Evolutionary conservation across 2,113 vertebrate genomes (phyloP).

Genomic region (Chlorodrepanis virens): DNA sequence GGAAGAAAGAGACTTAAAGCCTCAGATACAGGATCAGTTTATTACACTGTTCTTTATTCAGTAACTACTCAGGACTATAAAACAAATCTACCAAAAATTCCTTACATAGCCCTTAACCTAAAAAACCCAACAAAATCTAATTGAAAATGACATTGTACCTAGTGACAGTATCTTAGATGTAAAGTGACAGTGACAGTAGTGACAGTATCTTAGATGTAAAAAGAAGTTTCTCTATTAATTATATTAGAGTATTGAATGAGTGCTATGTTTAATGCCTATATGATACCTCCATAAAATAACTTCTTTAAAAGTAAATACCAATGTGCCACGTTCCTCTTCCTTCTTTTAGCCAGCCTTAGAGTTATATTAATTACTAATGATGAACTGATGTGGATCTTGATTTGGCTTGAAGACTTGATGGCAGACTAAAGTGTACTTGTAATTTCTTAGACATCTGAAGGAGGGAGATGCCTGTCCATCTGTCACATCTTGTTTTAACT

Average conservation of each 20-base stretch:
- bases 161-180: neutral
- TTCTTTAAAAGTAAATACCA: neutral
- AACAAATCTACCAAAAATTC: neutral
- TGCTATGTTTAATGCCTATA: neutral
- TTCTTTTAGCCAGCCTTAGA: neutral
- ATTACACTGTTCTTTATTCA: neutral
- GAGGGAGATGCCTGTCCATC: neutral
- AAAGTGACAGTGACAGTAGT: neutral
- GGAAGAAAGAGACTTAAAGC: neutral
- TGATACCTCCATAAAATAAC: neutral
- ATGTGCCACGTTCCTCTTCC: neutral
- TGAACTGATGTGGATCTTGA: neutral
- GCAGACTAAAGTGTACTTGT: neutral
- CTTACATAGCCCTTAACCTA: neutral
- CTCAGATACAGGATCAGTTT: neutral
- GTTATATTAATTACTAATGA: neutral
- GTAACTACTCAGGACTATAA: neutral
- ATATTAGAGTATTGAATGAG: neutral
- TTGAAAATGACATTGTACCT: neutral
- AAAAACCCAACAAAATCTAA: neutral
- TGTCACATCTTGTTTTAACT: neutral
- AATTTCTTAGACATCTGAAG: neutral
- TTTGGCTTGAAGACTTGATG: neutral
- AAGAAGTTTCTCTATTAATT: neutral
- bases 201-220: neutral